These are phyloP conservation scores for Melinopterus prodromus DNA, from an alignment of 2,888 invertebrate genomes.

Conservation along the genomic window DNA sequence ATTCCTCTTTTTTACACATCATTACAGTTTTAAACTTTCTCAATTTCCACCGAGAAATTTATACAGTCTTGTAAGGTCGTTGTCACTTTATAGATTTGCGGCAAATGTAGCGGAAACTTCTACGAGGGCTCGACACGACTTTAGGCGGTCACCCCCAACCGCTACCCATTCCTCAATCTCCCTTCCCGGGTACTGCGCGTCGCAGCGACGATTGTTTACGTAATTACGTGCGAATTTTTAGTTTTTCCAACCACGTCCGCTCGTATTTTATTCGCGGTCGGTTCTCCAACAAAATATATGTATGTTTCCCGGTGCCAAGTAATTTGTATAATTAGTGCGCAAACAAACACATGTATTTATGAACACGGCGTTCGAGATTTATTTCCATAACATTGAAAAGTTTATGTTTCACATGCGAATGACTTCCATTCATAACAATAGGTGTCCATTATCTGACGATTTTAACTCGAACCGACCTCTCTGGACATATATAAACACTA, in stretches of 20 bases:
- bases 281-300: background rate
- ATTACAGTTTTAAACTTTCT: constrained; percentile 56
- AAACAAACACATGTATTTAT: constrained; percentile 18
- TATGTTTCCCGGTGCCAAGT: background rate
- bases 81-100: constrained; percentile 49
- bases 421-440: constrained; percentile 8
- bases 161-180: background rate
- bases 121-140: constrained; percentile 4
- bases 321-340: constrained; percentile 15
- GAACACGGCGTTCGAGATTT: constrained; percentile 12
- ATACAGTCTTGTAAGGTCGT: constrained; percentile 51
- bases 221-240: constrained; percentile 4
- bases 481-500: constrained; percentile 16
- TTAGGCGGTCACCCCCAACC: background rate
- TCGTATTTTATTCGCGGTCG: background rate
- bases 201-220: background rate
- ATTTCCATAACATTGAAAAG: constrained; percentile 17
- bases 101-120: constrained; percentile 50
- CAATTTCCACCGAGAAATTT: constrained; percentile 53
- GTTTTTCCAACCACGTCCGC: background rate
- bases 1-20: constrained; percentile 56
- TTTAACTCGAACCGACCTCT: constrained; percentile 14
- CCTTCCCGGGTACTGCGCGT: background rate
- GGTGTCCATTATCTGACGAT: constrained; percentile 11
- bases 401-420: constrained; percentile 13